phyloP scores from a whole-genome alignment of 2,797 vertebrate species.

The Threskiornis aethiopicus region DNA sequence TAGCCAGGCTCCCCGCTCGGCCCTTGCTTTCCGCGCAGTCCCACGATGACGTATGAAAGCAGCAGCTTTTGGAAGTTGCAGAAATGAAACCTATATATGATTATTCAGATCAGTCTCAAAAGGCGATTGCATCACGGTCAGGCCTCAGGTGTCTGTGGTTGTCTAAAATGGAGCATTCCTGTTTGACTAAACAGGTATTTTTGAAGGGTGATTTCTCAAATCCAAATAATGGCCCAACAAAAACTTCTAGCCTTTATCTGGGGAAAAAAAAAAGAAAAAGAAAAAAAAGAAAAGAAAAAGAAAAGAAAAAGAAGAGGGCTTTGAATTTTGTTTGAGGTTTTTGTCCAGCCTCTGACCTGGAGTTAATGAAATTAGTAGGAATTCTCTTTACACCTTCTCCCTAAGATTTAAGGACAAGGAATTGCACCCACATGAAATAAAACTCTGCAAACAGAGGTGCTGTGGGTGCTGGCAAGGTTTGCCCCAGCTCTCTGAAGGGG shows the following conservation, averaged over 20 bases:
- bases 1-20: accelerated
- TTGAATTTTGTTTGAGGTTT: background rate
- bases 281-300: too few relatives aligned
- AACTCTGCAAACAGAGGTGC: background rate
- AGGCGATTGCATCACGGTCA: background rate
- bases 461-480: background rate
- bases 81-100: background rate
- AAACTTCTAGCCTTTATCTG: background rate
- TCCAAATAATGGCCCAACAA: background rate
- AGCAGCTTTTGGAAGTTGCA: background rate
- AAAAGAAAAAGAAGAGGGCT: background rate
- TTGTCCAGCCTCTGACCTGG: background rate
- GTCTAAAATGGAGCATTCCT: background rate
- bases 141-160: background rate
- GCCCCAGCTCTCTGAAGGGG: background rate
- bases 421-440: background rate
- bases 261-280: accelerated
- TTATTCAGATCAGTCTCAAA: background rate
- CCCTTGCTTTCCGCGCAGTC: background rate
- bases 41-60: background rate
- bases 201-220: background rate
- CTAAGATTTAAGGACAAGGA: background rate
- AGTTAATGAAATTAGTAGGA: background rate
- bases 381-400: background rate
- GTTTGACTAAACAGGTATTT: background rate